Evolutionary conservation across 2,113 vertebrate species (phyloP).

Genomic region (Thermophis baileyi): DNA sequence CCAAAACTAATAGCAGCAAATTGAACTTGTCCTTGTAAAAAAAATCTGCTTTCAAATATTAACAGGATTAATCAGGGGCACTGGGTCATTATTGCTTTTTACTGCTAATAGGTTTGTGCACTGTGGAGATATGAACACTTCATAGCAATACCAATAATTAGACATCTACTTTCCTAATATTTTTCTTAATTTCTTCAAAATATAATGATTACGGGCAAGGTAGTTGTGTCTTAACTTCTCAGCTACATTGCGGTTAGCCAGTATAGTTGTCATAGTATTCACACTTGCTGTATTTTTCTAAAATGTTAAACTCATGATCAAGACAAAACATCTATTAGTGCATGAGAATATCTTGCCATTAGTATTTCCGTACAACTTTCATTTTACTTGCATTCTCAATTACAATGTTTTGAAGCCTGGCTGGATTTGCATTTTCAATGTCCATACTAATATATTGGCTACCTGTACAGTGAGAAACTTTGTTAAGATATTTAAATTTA

Average conservation of each 20-base stretch:
- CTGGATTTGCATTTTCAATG: background rate
- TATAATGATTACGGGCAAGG: background rate
- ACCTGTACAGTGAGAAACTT: background rate
- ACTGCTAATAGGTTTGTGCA: background rate
- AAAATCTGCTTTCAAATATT: background rate
- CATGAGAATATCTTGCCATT: background rate
- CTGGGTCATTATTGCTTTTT: background rate
- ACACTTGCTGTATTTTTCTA: background rate
- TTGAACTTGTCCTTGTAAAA: background rate
- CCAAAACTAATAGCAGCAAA: background rate
- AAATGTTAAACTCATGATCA: background rate
- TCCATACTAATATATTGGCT: background rate
- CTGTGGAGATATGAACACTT: background rate
- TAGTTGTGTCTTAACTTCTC: background rate
- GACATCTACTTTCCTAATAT: background rate
- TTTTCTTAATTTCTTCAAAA: background rate
- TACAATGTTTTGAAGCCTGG: background rate
- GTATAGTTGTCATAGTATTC: background rate
- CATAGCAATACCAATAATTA: background rate
- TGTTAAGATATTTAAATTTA: background rate
- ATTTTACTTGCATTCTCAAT: background rate
- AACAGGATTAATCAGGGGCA: background rate
- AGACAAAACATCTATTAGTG: background rate
- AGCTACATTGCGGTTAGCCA: background rate
- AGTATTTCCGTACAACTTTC: background rate